Conservation (phyloP, 2,888 invertebrate species). For the Aphidoletes aphidimyza region DNA sequence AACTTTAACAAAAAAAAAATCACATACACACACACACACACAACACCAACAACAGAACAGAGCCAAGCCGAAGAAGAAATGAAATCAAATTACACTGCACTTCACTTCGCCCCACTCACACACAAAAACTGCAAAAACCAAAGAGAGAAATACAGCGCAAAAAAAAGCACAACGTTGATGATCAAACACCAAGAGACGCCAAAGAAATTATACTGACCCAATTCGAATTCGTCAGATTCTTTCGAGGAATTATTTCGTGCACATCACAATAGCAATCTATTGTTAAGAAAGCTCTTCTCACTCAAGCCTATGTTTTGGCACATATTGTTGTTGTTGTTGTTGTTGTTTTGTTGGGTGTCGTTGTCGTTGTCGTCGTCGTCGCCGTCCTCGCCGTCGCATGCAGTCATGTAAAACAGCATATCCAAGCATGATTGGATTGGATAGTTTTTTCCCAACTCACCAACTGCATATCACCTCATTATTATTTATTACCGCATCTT, state of each 20-base stretch:
- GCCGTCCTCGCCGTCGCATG: too few relatives aligned
- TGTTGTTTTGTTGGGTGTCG: too few relatives aligned
- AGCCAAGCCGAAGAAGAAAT: not conserved
- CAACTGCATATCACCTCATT: slow-evolving; percentile 30
- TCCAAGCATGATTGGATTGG: not conserved
- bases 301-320: too few relatives aligned
- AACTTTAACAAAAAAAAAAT: not conserved
- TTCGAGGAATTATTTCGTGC: not conserved
- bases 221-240: slow-evolving; percentile 6
- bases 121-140: too few relatives aligned
- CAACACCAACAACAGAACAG: not conserved
- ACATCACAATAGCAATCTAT: not conserved
- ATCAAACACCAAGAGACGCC: not conserved
- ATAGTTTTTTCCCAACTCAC: not conserved
- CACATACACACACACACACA: not conserved
- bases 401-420: not conserved
- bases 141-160: not conserved
- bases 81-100: not conserved
- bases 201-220: slow-evolving; percentile 13
- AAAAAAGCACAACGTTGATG: too few relatives aligned
- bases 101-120: not conserved
- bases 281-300: not conserved
- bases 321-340: too few relatives aligned
- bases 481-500: slow-evolving; percentile 14
- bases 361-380: too few relatives aligned